phyloP scores from a whole-genome alignment of 2,113 vertebrate genomes.

The Oncorhynchus kisutch region DNA sequence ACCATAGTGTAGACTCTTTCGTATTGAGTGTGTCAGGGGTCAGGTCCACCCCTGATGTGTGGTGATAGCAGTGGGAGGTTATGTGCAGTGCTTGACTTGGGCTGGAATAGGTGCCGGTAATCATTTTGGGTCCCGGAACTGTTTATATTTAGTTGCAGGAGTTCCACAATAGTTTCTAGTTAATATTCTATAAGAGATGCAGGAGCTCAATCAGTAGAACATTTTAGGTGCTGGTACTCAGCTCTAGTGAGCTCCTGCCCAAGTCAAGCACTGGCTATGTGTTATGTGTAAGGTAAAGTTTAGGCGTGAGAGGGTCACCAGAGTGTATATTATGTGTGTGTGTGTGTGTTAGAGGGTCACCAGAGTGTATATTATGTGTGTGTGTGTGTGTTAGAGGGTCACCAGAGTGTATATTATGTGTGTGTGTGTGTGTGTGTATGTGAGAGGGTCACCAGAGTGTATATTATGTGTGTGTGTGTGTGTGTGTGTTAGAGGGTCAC shows the following conservation, averaged over 20 bases:
- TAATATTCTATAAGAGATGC: too few relatives aligned
- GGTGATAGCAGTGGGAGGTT: neutral
- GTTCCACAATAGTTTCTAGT: too few relatives aligned
- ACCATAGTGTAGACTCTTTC: neutral
- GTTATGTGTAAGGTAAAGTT: slow-evolving; percentile 2
- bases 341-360: neutral
- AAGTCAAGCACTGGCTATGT: too few relatives aligned
- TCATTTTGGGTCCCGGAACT: too few relatives aligned
- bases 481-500: neutral
- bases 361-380: neutral
- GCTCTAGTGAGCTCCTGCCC: too few relatives aligned
- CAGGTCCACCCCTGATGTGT: neutral
- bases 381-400: neutral
- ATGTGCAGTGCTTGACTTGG: neutral
- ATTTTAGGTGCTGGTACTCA: too few relatives aligned
- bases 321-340: neutral
- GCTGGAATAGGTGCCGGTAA: too few relatives aligned
- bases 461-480: neutral
- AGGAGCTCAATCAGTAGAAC: too few relatives aligned
- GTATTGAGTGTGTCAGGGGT: neutral
- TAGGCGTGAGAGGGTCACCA: neutral
- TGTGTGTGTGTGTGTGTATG: too few relatives aligned
- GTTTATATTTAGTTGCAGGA: too few relatives aligned
- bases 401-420: too few relatives aligned
- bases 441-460: neutral